phyloP scores from a whole-genome alignment of 2,888 invertebrate genomes.

The Synanthedon myopaeformis region DNA sequence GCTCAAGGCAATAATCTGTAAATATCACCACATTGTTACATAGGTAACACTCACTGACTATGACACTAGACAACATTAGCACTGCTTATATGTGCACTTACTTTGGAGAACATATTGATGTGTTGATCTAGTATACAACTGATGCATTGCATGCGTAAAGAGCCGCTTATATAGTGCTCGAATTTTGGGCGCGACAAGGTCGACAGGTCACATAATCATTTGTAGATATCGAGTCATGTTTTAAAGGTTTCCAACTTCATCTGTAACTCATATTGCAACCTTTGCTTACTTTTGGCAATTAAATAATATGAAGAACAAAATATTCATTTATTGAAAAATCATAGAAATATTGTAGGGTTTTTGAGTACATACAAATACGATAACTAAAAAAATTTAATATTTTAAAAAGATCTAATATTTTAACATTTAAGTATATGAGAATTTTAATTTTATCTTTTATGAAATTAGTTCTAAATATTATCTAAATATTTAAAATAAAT shows the following conservation, averaged over 20 bases:
- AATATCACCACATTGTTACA: conserved; percentile 6
- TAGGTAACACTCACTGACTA: neutral
- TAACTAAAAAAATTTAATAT: too few species aligned
- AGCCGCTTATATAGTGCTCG: conserved; percentile 40
- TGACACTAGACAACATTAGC: neutral
- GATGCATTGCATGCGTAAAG: conserved; percentile 28
- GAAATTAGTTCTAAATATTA: too few species aligned
- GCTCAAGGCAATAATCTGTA: conserved; percentile 43
- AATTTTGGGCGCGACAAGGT: conserved; percentile 47
- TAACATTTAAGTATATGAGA: too few species aligned
- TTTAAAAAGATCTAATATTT: too few species aligned
- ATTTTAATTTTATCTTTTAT: too few species aligned
- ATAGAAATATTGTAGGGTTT: too few species aligned
- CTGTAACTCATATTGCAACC: too few species aligned
- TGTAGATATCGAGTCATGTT: neutral
- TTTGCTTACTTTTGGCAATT: too few species aligned
- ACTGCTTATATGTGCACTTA: conserved; percentile 21
- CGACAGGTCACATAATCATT: conserved; percentile 37
- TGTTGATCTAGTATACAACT: conserved; percentile 28
- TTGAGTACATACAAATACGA: too few species aligned
- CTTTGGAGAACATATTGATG: conserved; percentile 53
- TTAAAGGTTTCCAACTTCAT: neutral
- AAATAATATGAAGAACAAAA: too few species aligned
- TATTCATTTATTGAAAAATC: too few species aligned
- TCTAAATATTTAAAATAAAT: too few species aligned